Evolutionary conservation across 2,888 invertebrate species (phyloP), one percentile per base, ranked within the genome.

Genomic region (Calliopum simillimum): DNA sequence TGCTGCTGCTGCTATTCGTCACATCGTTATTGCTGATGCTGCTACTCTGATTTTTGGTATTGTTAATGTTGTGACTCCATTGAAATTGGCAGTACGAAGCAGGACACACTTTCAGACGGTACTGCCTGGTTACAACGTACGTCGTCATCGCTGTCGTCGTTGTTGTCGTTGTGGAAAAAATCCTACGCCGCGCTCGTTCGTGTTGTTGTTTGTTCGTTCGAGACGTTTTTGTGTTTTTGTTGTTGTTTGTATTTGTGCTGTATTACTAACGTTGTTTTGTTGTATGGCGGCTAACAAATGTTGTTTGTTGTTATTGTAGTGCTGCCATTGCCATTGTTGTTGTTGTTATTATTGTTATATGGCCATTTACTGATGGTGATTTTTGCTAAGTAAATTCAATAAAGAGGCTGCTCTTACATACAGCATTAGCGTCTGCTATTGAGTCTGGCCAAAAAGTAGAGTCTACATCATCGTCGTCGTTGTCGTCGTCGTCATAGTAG

Each of bases 91-190:
- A 67, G 67, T 67, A 49, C 67, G 67, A 59, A 59, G 46, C 58
- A 33, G 58, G 67, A 55, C 59, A 41, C 58, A 67, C 67, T 67
- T 67, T 59, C 23, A 21, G 58, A 59, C 67, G 67, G 67, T 67
- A 33, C 59, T 59, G n/a, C 58, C 33, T 33, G 33, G 33, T 33
- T 4, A 33, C 33, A 33, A 33, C 33, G 33, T 33, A 33, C 33
- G 33, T 33, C 33, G 33, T 33, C 33, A 8, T 33, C n/a, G n/a
- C n/a, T n/a, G n/a, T n/a, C n/a, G n/a, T n/a, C n/a, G n/a, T n/a
- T n/a, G n/a, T n/a, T n/a, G n/a, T n/a, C n/a, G n/a, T n/a, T n/a
- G n/a, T n/a, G n/a, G 58, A 16, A 58, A 59, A 41, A 67, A 47
- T 11, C n/a, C n/a, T 46, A 56, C 16, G 43, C 44, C 19, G 43